Conservation (phyloP, 1,140 invertebrate species). For the Phthorimaea operculella region DNA sequence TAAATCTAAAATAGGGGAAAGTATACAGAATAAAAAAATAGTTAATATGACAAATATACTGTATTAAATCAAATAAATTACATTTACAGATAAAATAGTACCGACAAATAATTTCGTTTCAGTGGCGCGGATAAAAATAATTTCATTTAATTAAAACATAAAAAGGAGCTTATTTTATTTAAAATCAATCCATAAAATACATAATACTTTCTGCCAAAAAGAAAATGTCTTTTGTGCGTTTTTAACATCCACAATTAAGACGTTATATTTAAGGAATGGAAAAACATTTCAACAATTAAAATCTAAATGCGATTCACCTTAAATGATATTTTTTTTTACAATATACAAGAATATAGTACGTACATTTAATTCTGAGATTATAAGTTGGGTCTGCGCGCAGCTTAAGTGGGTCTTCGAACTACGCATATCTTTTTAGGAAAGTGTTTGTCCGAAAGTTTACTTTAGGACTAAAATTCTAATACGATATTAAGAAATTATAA, state of each 20-base stretch:
- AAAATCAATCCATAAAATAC: constrained; percentile 24
- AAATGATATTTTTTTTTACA: constrained; percentile 31
- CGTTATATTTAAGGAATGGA: constrained; percentile 23
- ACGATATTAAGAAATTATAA: no score
- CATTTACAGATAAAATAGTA: constrained; percentile 56
- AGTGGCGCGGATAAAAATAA: constrained; percentile 33
- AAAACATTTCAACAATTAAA: constrained; percentile 26
- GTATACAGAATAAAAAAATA: constrained; percentile 16
- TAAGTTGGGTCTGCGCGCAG: not conserved
- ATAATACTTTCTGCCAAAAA: constrained; percentile 21
- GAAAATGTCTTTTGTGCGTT: constrained; percentile 42
- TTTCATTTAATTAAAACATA: constrained; percentile 24
- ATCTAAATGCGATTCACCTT: constrained; percentile 29
- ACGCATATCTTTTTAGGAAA: no score
- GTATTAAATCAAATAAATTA: constrained; percentile 64
- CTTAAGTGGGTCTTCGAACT: not conserved
- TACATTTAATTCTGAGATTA: constrained; percentile 20
- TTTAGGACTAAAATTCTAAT: no score
- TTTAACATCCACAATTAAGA: constrained; percentile 29
- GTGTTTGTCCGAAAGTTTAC: no score
- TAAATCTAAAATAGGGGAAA: not conserved
- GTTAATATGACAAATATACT: constrained; percentile 56
- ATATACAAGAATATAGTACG: constrained; percentile 63
- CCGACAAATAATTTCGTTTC: constrained; percentile 55
- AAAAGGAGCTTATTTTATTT: constrained; percentile 17